A percentile compares a stretch with the other conserved stretches of the same genome.
Conservation (phyloP, 2,888 invertebrate genomes). For the Lomographa bimaculata region DNA sequence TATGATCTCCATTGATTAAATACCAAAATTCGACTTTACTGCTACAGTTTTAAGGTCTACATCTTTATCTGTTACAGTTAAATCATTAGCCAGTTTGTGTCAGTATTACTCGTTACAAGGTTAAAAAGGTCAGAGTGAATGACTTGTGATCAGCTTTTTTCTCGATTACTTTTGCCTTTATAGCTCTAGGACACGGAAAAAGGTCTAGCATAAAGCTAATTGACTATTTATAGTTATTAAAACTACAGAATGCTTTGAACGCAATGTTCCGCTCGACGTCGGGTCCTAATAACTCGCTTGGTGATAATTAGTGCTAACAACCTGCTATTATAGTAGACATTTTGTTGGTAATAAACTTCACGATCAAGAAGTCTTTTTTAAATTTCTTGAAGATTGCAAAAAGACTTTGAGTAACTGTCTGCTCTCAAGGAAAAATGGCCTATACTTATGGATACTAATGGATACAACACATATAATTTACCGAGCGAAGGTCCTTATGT, state of each 20-base stretch:
- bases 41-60: slow-evolving; percentile 24
- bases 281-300: slow-evolving; percentile 25
- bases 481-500: too few relatives aligned
- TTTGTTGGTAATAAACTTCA: slow-evolving; percentile 2
- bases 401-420: neutral
- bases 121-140: slow-evolving; percentile 70
- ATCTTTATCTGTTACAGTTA: slow-evolving; percentile 35
- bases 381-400: neutral
- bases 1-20: slow-evolving; percentile 41
- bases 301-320: slow-evolving; percentile 24
- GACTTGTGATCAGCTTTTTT: slow-evolving; percentile 51
- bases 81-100: slow-evolving; percentile 60
- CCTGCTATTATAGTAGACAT: slow-evolving; percentile 14
- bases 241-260: slow-evolving; percentile 18
- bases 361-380: slow-evolving; percentile 1
- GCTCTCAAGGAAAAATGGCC: too few relatives aligned
- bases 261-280: slow-evolving; percentile 34
- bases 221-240: slow-evolving; percentile 14
- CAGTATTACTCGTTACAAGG: slow-evolving; percentile 62
- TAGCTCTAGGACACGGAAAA: slow-evolving; percentile 54
- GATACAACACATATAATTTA: too few relatives aligned
- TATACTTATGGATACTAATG: too few relatives aligned
- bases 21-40: slow-evolving; percentile 20
- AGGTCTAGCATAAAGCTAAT: slow-evolving; percentile 19
- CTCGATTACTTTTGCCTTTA: slow-evolving; percentile 48